These are phyloP conservation scores for Hyposmocoma kahamanoa DNA, from an alignment of 1,140 invertebrate species.

Conservation along the genomic window DNA sequence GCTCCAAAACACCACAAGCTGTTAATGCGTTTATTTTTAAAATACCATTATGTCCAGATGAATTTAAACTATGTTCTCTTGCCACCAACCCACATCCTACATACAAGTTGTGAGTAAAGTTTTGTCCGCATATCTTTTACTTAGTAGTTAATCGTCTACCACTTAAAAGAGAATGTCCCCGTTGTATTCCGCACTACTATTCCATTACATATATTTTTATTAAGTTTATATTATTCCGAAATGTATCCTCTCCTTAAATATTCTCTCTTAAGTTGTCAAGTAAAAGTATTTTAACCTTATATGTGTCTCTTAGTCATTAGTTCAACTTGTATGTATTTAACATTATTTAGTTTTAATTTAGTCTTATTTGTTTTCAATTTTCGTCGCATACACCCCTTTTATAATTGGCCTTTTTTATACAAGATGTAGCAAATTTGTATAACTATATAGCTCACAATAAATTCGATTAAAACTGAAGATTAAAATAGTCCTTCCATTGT, in stretches of 20 bases:
- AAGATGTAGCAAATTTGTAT: too few species aligned
- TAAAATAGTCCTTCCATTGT: too few species aligned
- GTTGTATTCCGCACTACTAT: too few species aligned
- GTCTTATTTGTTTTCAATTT: neutral
- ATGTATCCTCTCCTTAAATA: neutral
- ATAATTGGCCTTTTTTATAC: too few species aligned
- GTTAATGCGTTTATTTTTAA: too few species aligned
- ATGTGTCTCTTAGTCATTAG: too few species aligned
- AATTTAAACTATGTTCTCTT: too few species aligned
- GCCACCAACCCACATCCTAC: neutral
- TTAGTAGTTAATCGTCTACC: neutral
- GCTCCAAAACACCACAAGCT: too few species aligned
- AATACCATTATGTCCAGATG: too few species aligned
- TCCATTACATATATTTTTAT: neutral
- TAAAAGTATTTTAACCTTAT: too few species aligned
- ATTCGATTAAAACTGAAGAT: too few species aligned
- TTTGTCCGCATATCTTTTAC: neutral
- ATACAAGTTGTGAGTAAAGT: neutral
- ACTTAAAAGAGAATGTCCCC: neutral
- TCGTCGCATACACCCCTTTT: neutral
- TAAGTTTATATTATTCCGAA: neutral
- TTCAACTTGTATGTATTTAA: constrained; percentile 2
- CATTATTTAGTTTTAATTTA: neutral
- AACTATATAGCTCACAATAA: too few species aligned
- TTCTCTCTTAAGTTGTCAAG: neutral